Evolutionary conservation across 2,888 invertebrate genomes (phyloP), one percentile per base, ranked within the genome.

Genomic region (Bhutanitis thaidina): DNA sequence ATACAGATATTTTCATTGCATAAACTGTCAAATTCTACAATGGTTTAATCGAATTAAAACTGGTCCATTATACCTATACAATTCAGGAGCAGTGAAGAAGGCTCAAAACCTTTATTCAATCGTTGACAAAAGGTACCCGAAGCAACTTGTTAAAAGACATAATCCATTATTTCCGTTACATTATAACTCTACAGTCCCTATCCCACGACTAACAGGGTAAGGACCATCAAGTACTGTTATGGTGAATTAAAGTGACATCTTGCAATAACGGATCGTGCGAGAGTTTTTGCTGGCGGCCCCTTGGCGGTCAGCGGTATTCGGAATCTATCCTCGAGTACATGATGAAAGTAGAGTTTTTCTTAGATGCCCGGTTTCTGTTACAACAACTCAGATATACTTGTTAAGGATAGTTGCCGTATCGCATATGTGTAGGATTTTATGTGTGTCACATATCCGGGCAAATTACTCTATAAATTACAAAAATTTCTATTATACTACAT

Each of bases 201-300:
- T 54, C 56, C 53, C 55, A 57, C 54, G 49, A 37, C 40, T 40
- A 36, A 44, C 27, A 27, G 27, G 50, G 48, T 54, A 48, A 56
- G 61, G 63, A 61, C 68, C 69, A 74, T 78, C 74, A 74, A 73
- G 78, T 80, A 78, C 80, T 75, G 79, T 81, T 80, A 81, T 64
- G 62, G 70, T 59, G 74, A 77, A 81, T 80, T 77, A 81, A 76
- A 77, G 74, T 76, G 78, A 77, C 80, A 76, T 78, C 69, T 67
- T 66, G 61, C 55, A 59, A 65, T 72, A 74, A 73, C 78, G 74
- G 73, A 58, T 59, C 59, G 49, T 39, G n/a, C 34, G 48, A 46
- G 40, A 37, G 53, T 64, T 65, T 65, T 64, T 63, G 57, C 56
- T 45, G 43, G 43, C 52, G 45, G 46, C 25, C 40, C 37, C 49